Evolutionary conservation across 1,140 invertebrate genomes (phyloP).

Genomic region (Catajapyx aquilonaris): DNA sequence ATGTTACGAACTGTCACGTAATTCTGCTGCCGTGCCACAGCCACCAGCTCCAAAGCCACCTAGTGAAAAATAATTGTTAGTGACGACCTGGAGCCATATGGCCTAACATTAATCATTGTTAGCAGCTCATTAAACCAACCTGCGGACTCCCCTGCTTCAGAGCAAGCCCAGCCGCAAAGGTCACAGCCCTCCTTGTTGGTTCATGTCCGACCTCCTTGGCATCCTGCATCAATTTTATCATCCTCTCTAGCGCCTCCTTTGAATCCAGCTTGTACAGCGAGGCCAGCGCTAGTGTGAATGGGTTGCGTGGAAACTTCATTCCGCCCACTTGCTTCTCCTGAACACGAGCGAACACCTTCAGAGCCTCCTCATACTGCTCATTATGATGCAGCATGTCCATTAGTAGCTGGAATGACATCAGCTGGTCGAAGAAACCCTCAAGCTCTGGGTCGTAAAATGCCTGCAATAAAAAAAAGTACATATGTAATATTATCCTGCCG

Average conservation of each 20-base stretch:
- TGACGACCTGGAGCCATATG: too few species aligned
- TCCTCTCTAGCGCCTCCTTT: slow-evolving; percentile 38
- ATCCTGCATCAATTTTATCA: slow-evolving; percentile 32
- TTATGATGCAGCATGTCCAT: slow-evolving; percentile 49
- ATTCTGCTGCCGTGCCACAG: slow-evolving; percentile 23
- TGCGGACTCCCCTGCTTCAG: slow-evolving; percentile 42
- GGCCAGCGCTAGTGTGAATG: slow-evolving; percentile 36
- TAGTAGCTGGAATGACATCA: slow-evolving; percentile 39
- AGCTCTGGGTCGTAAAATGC: slow-evolving; percentile 37
- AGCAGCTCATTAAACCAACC: too few species aligned
- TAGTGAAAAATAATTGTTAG: too few species aligned
- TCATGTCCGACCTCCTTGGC: slow-evolving; percentile 27
- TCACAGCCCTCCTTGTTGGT: slow-evolving; percentile 32
- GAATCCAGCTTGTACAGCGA: slow-evolving; percentile 58
- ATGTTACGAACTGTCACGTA: slow-evolving; percentile 45
- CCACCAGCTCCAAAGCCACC: slow-evolving; percentile 43
- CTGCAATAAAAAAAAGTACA: slow-evolving; percentile 22
- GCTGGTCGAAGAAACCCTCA: slow-evolving; percentile 43
- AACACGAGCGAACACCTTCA: slow-evolving; percentile 36
- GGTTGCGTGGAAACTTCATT: slow-evolving; percentile 39
- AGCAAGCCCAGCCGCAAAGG: slow-evolving; percentile 37
- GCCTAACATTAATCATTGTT: too few species aligned
- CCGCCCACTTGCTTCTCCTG: slow-evolving; percentile 31
- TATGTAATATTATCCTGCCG: too few species aligned
- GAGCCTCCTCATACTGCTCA: slow-evolving; percentile 40